Base-by-base conservation (phyloP, 2,113 vertebrate species). In the Dendrocopos noguchii region DNA sequence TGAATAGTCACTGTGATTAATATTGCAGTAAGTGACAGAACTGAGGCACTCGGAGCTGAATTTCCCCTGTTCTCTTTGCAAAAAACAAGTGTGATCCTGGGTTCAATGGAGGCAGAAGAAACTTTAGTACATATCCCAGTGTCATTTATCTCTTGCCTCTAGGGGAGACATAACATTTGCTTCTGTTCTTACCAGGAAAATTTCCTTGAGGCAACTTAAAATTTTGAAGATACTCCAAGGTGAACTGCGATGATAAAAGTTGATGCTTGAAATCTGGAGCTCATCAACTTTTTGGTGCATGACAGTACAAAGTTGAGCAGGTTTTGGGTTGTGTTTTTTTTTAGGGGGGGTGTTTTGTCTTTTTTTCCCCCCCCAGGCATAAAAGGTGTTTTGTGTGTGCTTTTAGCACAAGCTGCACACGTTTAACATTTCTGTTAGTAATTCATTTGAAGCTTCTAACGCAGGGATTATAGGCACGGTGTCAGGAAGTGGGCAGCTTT, bases 181-280 rank as follows among this genome's bases (percentile, higher is more conserved):
- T 93, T 90, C 70, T 90, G 2, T 90, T 94, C 90, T 90, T 84
- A 57, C 53, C 34, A 34, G 80, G 59, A 66, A 66, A 88, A 65
- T 84, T 96, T 95, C 90, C 92, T 92, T 87, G 80, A 94, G 92
- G 86, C 88, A 93, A 73, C 90, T 78, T 91, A 84, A 94, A 93
- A 90, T 85, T 91, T 85, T 86, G 85, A 83, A 88, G 83, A 39
- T 86, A 27, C 67, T 93, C 88, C 77, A 85, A 90, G 92, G 94
- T 94, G 96, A 95, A 94, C 42, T 5, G 42, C 27, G 80, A 53
- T 85, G 67, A 77, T 73, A 74, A 80, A 91, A 95, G 46, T 61
- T 77, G 77, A 24, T 76, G 70, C 76, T 91, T 87, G 44, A 91
- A 92, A 91, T 79, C 12, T 3, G 29, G 60, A 60, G 59, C 47